Conservation (phyloP, 2,113 vertebrate genomes). For the Zapus hudsonius region DNA sequence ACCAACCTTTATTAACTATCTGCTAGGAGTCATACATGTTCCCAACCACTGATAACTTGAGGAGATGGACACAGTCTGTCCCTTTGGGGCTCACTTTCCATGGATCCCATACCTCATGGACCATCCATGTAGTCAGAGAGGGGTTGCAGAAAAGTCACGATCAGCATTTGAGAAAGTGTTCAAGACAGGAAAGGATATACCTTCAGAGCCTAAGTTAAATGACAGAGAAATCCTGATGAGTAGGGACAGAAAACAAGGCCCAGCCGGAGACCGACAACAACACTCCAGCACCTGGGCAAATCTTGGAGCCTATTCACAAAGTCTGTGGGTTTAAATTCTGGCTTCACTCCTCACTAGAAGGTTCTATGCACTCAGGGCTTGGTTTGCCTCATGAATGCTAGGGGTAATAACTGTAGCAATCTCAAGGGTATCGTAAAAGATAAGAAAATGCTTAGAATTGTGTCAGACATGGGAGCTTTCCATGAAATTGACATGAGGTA, state of each 20-base stretch:
- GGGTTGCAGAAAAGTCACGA: background rate
- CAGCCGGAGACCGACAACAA: background rate
- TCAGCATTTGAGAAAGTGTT: background rate
- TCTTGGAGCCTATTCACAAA: background rate
- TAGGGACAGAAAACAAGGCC: background rate
- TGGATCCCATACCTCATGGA: background rate
- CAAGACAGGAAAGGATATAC: background rate
- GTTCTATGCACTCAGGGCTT: background rate
- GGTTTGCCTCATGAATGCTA: background rate
- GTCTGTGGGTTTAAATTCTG: background rate
- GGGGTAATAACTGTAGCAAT: background rate
- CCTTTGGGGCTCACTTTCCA: background rate
- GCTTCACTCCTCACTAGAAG: background rate
- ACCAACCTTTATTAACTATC: background rate
- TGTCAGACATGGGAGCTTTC: background rate
- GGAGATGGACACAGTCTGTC: background rate
- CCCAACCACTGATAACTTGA: background rate
- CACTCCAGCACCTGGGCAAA: background rate
- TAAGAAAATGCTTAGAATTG: background rate
- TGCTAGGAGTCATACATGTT: background rate
- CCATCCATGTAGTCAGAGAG: background rate
- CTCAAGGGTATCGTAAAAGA: background rate
- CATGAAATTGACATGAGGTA: background rate
- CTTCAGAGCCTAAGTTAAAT: background rate
- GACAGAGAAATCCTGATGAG: background rate